A percentile compares a stretch with the other conserved stretches of the same genome.
These are phyloP conservation scores for Micromussa lordhowensis DNA, from an alignment of 92 coral and sea anemone genomes.

Conservation along the genomic window DNA sequence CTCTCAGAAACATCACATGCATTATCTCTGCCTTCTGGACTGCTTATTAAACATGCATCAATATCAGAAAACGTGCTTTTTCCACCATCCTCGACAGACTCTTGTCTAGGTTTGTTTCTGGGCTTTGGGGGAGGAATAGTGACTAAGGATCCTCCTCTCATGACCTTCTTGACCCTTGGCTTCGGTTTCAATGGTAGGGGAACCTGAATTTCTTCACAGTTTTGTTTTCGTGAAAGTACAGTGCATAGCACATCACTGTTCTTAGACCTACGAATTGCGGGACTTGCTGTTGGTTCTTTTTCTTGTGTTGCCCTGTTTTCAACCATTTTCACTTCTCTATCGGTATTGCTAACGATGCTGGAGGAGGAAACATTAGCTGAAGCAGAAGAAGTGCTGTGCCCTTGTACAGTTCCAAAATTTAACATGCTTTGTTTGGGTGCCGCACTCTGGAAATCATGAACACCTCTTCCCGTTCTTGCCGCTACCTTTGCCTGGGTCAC, in stretches of 20 bases:
- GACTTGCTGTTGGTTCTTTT: background rate
- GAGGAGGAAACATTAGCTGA: background rate
- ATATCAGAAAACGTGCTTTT: background rate
- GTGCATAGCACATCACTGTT: background rate
- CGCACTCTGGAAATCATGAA: background rate
- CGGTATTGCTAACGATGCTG: background rate
- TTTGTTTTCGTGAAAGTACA: background rate
- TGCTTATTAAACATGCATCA: background rate
- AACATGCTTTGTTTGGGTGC: background rate
- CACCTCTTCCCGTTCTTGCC: background rate
- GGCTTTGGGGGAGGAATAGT: constrained; percentile 65
- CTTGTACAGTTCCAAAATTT: background rate
- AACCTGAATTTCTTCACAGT: background rate
- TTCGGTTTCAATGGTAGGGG: constrained; percentile 24
- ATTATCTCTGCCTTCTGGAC: background rate
- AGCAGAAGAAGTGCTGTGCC: background rate
- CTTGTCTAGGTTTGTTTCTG: background rate
- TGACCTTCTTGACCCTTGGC: constrained; percentile 72
- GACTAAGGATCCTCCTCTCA: constrained; percentile 75
- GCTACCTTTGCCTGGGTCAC: constrained; percentile 24
- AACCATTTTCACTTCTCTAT: background rate
- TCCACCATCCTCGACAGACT: background rate
- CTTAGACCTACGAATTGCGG: background rate
- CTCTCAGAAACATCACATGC: background rate
- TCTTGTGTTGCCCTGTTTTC: background rate